Conservation (phyloP, 2,888 invertebrate genomes). For the Pterobdella sp. region DNA sequence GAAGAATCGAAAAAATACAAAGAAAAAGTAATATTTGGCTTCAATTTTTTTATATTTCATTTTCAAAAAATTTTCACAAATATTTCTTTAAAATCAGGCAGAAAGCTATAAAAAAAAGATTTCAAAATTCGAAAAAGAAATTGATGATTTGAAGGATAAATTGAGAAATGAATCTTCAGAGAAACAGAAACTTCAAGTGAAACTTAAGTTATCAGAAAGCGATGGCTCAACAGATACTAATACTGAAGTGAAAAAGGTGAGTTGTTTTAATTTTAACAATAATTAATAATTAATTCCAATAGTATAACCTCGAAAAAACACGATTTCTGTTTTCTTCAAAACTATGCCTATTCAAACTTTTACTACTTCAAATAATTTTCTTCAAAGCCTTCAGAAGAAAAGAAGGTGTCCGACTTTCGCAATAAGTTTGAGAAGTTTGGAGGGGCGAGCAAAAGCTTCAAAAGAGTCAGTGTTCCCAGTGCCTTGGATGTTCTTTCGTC, state of each 20-base stretch:
- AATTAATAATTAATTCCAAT: neutral
- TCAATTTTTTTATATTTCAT: neutral
- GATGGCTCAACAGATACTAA: neutral
- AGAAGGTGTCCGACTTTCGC: constrained; percentile 34
- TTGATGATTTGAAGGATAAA: constrained; percentile 20
- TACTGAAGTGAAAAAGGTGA: constrained; percentile 23
- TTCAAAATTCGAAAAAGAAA: constrained; percentile 18
- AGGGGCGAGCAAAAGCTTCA: constrained; percentile 21
- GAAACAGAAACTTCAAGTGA: constrained; percentile 20
- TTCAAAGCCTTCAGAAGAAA: constrained; percentile 23
- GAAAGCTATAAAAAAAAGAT: constrained; percentile 18
- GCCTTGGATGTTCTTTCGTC: constrained; percentile 17
- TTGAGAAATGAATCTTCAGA: constrained; percentile 10
- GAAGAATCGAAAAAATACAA: constrained; percentile 16
- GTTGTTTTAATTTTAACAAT: neutral
- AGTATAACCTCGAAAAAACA: neutral
- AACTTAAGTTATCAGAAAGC: constrained; percentile 8
- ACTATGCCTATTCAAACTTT: neutral
- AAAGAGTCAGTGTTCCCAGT: constrained; percentile 28
- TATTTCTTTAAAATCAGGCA: neutral
- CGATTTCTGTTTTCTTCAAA: neutral
- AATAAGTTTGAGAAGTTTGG: constrained; percentile 37
- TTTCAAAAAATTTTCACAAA: neutral
- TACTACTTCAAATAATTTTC: neutral
- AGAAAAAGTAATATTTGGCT: neutral